phyloP scores from a whole-genome alignment of 2,797 vertebrate genomes.

The Anguilla pacifica region DNA sequence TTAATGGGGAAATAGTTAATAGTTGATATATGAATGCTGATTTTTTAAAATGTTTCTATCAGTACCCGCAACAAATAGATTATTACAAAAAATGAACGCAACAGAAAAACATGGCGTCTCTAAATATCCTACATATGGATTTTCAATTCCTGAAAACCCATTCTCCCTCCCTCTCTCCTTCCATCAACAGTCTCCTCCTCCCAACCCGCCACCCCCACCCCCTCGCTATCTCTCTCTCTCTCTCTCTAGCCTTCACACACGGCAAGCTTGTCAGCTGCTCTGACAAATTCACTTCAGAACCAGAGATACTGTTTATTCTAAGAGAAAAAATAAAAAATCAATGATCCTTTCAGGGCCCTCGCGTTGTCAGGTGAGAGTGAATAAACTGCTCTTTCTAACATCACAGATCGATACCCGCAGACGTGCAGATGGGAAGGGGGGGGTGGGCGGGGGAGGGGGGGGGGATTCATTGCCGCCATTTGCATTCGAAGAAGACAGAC shows the following conservation, averaged over 20 bases:
- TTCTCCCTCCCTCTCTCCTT: not conserved
- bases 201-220: constrained; percentile 36
- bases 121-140: constrained; percentile 24
- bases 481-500: not conserved
- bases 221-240: constrained; percentile 39
- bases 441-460: not conserved
- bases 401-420: constrained; percentile 64
- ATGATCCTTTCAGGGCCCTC: constrained; percentile 62
- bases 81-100: not conserved
- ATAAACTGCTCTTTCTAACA: constrained; percentile 72
- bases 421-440: constrained; percentile 61
- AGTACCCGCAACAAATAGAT: not conserved
- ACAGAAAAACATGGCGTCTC: not conserved
- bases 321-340: constrained; percentile 50
- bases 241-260: not conserved
- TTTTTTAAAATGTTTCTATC: not conserved
- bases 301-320: constrained; percentile 17
- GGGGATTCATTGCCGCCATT: not conserved
- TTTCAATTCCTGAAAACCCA: constrained; percentile 23
- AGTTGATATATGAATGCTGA: not conserved
- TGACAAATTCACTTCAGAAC: constrained; percentile 5
- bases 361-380: constrained; percentile 67
- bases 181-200: not conserved
- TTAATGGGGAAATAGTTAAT: not conserved
- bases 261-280: constrained; percentile 6